A percentile compares a stretch with the other conserved stretches of the same genome.
Evolutionary conservation across 2,797 vertebrate genomes (phyloP).

Genomic region (Hemitrygon akajei): DNA sequence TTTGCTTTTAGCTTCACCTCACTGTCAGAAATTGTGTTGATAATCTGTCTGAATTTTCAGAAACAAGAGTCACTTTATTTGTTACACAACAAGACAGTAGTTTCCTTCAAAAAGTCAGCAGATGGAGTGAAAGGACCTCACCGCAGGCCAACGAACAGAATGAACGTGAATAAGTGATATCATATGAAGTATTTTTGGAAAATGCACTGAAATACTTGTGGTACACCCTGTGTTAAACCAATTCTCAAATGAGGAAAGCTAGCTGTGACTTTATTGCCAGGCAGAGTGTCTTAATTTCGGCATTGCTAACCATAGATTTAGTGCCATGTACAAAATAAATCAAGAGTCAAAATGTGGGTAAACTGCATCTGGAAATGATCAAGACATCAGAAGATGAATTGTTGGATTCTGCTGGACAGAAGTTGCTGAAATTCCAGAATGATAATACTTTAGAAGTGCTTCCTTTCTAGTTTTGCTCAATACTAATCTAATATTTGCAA

Average conservation of each 20-base stretch:
- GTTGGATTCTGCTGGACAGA: slow-evolving; percentile 11
- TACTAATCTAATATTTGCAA: background rate
- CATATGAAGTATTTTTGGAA: background rate
- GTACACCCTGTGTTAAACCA: background rate
- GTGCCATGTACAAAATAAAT: background rate
- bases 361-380: slow-evolving; percentile 12
- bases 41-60: background rate
- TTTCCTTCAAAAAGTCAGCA: background rate
- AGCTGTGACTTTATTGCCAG: background rate
- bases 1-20: background rate
- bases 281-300: background rate
- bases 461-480: background rate
- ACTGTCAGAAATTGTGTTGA: background rate
- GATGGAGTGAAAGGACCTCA: background rate
- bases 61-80: background rate
- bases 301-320: background rate
- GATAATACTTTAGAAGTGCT: background rate
- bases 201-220: background rate
- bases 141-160: background rate
- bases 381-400: background rate
- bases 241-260: too few relatives aligned
- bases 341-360: background rate
- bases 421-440: background rate
- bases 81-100: background rate
- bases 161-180: background rate